Evolutionary conservation across 1,140 invertebrate genomes (phyloP).

Genomic region (Drosophila sp.): DNA sequence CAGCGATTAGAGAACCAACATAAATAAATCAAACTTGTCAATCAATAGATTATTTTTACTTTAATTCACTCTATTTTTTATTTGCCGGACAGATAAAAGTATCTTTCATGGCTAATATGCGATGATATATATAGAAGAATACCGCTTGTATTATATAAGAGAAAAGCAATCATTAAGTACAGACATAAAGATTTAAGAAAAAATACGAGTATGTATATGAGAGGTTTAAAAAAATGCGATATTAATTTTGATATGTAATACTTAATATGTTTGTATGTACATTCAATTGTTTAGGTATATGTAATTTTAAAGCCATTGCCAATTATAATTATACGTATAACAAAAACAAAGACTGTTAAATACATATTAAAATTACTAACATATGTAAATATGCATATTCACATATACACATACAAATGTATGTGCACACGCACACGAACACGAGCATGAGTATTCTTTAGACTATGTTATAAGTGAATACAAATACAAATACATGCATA

Average conservation of each 20-base stretch:
- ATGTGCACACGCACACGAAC: slow-evolving; percentile 1
- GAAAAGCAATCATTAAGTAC: not conserved
- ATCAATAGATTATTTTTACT: too few species aligned
- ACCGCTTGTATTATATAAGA: not conserved
- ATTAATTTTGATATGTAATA: slow-evolving; percentile 21
- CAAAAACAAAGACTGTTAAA: slow-evolving; percentile 68
- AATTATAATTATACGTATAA: slow-evolving; percentile 43
- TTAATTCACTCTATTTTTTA: too few species aligned
- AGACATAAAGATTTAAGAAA: not conserved
- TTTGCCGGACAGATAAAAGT: too few species aligned
- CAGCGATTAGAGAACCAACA: too few species aligned
- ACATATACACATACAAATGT: too few species aligned
- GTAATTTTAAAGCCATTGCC: slow-evolving; percentile 55
- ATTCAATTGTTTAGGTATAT: slow-evolving; percentile 33
- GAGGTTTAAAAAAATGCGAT: slow-evolving; percentile 1
- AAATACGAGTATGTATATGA: not conserved
- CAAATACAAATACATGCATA: not conserved
- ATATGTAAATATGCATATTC: slow-evolving; percentile 12
- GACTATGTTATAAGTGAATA: not conserved
- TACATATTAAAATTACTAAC: slow-evolving; percentile 45
- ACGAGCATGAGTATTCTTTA: not conserved
- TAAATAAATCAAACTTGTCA: too few species aligned
- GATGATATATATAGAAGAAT: too few species aligned
- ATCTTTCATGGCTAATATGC: too few species aligned
- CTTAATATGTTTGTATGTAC: slow-evolving; percentile 16